Evolutionary conservation across 2,888 invertebrate genomes (phyloP).

Genomic region (Tetragonula carbonaria): DNA sequence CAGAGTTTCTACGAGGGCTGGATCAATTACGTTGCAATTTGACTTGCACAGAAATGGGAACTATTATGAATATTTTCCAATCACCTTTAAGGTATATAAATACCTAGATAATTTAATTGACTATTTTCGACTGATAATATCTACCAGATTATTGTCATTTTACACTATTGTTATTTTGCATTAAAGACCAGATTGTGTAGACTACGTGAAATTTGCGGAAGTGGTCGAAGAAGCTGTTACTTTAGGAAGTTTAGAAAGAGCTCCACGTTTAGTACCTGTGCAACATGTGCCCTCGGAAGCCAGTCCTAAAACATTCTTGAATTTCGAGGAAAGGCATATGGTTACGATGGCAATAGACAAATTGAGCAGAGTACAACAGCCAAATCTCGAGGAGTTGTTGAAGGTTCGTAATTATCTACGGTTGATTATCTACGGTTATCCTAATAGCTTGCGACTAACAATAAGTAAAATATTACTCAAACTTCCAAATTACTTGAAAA

Average conservation of each 20-base stretch:
- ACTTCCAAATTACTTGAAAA: neutral
- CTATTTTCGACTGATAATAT: too few species aligned
- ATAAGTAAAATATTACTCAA: too few species aligned
- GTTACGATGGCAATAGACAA: constrained; percentile 89
- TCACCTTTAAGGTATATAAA: constrained; percentile 70
- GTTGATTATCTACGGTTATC: too few species aligned
- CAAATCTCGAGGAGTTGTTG: constrained; percentile 89
- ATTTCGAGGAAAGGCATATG: constrained; percentile 89
- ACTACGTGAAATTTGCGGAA: constrained; percentile 88
- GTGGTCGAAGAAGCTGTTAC: constrained; percentile 90
- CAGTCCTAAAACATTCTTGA: constrained; percentile 88
- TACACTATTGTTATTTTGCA: neutral
- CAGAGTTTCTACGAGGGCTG: constrained; percentile 90
- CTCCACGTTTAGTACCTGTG: constrained; percentile 88
- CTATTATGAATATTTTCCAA: constrained; percentile 88
- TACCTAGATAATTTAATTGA: neutral
- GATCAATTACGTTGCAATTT: constrained; percentile 88
- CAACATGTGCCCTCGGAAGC: constrained; percentile 89
- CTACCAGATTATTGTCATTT: neutral
- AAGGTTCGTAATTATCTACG: constrained; percentile 83
- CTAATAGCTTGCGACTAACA: too few species aligned
- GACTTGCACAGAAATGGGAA: constrained; percentile 88
- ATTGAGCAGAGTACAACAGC: constrained; percentile 88
- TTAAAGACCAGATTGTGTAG: constrained; percentile 69
- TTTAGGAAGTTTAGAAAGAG: constrained; percentile 86